Base-by-base conservation (phyloP, 1,140 invertebrate species). In the Bombus huntii region DNA sequence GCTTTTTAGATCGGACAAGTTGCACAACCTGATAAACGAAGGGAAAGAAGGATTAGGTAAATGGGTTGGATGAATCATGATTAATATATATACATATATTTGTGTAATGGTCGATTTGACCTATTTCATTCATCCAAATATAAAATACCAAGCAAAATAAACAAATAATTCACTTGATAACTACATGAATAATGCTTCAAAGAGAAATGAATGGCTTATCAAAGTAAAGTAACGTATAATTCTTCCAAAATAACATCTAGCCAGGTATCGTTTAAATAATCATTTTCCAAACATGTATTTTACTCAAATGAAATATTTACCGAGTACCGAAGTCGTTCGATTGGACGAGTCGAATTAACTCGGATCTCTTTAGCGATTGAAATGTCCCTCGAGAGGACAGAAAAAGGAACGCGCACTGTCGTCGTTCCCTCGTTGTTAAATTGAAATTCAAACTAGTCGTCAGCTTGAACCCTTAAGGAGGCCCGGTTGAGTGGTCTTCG, bases 381-480 rank as follows among this genome's bases (percentile, higher is more conserved):
- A 88, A 76, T 65, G 76, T 84, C 42, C 66, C 83, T 79, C 66
- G 68, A 84, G 66, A 79, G 28, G 66, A 72, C 39, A 25, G 66
- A 66, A 71, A 84, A 84, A 84, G 79, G 76, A 72, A 72, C 76
- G 76, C 68, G 83, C 76, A 66, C n/a, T 62, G 37, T 71, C 82
- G 82, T 84, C 75, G 75, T 78, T 78, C 25, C 66, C 57, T 15
- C 66, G 39, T 39, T 68, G 66, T 72, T 84, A 80, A 84, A 79
- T 84, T 71, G 83, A 84, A 84, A 79, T 84, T 84, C 83, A 84
- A 84, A 80, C 76, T 84, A 79, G 76, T 76, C 83, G 66, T 31
- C 78, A 22, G 83, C 42, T 84, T 37, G 83, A 84, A 62, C 28
- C 75, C 66, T 79, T n/a, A 13, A 84, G 68, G 68, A 68, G 39